A percentile compares a stretch with the other conserved stretches of the same genome.
phyloP scores from a whole-genome alignment of 2,888 invertebrate genomes.

The Uloborus plumipes region DNA sequence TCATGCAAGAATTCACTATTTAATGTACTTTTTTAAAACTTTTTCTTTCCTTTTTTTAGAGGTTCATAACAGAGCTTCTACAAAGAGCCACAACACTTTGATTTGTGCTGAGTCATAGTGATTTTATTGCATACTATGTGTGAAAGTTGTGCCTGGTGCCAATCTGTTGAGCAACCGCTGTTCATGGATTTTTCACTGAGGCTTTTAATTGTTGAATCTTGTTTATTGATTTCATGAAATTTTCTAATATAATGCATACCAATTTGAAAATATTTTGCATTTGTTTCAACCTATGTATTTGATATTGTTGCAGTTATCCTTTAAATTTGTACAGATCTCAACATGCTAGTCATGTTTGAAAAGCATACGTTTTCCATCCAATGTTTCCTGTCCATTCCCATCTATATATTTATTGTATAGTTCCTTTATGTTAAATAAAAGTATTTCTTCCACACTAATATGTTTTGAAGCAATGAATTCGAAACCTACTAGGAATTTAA shows the following conservation, averaged over 20 bases:
- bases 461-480: too few species aligned
- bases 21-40: background rate
- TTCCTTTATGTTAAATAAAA: too few species aligned
- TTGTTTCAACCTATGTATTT: background rate
- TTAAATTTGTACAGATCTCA: background rate
- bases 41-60: constrained; percentile 16
- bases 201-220: constrained; percentile 2
- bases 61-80: constrained; percentile 56
- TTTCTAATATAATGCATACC: background rate
- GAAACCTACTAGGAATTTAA: too few species aligned
- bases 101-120: constrained; percentile 37
- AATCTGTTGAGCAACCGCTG: too few species aligned
- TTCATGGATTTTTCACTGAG: background rate
- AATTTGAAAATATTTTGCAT: constrained; percentile 1
- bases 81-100: constrained; percentile 56
- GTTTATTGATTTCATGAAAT: background rate
- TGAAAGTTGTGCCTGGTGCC: constrained; percentile 9
- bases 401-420: too few species aligned
- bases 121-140: constrained; percentile 44
- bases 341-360: constrained; percentile 13
- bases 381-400: background rate
- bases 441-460: too few species aligned
- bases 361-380: background rate
- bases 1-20: too few species aligned
- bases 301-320: too few species aligned